Conservation (phyloP, 2,888 invertebrate species). For the Mechanitis mazaeus region DNA sequence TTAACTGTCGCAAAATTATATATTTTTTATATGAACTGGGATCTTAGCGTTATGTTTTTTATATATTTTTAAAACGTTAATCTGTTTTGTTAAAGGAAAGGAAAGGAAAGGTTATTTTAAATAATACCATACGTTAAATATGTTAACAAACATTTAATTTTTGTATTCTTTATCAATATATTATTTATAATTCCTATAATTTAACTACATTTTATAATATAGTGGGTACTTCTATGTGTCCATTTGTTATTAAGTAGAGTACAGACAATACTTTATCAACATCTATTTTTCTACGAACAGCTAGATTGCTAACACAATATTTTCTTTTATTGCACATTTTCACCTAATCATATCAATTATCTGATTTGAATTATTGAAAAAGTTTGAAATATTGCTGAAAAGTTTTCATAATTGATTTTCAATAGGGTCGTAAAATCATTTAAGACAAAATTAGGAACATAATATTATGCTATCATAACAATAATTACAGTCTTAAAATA, state of each 20-base stretch:
- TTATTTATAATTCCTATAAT: conserved; percentile 73
- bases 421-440: conserved; percentile 11
- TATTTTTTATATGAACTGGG: too few species aligned
- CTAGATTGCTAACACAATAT: conserved; percentile 51
- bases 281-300: conserved; percentile 47
- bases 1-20: too few species aligned
- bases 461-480: conserved; percentile 48
- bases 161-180: conserved; percentile 74
- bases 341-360: conserved; percentile 33
- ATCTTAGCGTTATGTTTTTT: too few species aligned
- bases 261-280: conserved; percentile 41
- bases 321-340: conserved; percentile 68
- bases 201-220: conserved; percentile 64
- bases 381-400: neutral
- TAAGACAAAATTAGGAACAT: conserved; percentile 69
- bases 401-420: conserved; percentile 16
- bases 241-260: conserved; percentile 40
- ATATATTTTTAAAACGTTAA: neutral
- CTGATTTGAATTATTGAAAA: conserved; percentile 20
- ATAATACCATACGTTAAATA: conserved; percentile 39
- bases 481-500: conserved; percentile 64
- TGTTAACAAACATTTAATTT: conserved; percentile 77
- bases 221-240: conserved; percentile 51
- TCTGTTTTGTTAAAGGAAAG: neutral
- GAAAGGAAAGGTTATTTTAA: neutral